Evolutionary conservation across 2,888 invertebrate genomes (phyloP).

Genomic region (Orthonychiurus folsomi): DNA sequence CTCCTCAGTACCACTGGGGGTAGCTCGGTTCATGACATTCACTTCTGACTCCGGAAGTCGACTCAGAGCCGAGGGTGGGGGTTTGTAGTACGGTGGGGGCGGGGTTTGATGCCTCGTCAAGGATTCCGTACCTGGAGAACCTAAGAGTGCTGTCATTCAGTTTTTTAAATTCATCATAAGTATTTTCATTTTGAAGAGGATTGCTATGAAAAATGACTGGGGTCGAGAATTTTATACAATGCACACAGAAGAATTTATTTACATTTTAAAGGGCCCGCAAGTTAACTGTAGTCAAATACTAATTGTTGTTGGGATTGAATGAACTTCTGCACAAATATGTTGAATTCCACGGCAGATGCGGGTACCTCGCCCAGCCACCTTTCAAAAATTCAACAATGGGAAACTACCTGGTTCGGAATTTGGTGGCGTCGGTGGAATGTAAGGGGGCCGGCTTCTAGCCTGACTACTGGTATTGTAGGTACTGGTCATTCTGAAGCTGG

Average conservation of each 20-base stretch:
- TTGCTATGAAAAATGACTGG: slow-evolving; percentile 4
- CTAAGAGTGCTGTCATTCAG: slow-evolving; percentile 22
- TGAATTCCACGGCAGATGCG: too few relatives aligned
- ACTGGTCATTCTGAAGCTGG: slow-evolving; percentile 33
- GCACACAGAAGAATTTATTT: too few relatives aligned
- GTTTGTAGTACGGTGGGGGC: slow-evolving; percentile 66
- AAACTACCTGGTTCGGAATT: slow-evolving; percentile 68
- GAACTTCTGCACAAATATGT: too few relatives aligned
- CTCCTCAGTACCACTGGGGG: too few relatives aligned
- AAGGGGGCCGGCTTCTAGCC: slow-evolving; percentile 55
- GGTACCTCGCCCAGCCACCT: slow-evolving; percentile 21
- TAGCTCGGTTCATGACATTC: too few relatives aligned
- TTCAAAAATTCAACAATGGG: slow-evolving; percentile 14
- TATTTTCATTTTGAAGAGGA: slow-evolving; percentile 10
- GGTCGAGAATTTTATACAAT: slow-evolving; percentile 14
- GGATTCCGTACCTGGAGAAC: slow-evolving; percentile 51
- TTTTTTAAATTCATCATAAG: too few relatives aligned
- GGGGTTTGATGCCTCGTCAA: slow-evolving; percentile 56
- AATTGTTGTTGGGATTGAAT: too few relatives aligned
- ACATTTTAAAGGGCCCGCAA: too few relatives aligned
- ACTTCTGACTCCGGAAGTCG: slow-evolving; percentile 23
- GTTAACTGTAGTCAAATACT: too few relatives aligned
- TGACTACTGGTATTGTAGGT: slow-evolving; percentile 25
- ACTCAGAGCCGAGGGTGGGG: slow-evolving; percentile 37
- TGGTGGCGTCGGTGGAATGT: slow-evolving; percentile 79